A percentile compares a stretch with the other conserved stretches of the same genome.
Conservation (phyloP, 2,888 invertebrate species). For the Salpingus planirostris region DNA sequence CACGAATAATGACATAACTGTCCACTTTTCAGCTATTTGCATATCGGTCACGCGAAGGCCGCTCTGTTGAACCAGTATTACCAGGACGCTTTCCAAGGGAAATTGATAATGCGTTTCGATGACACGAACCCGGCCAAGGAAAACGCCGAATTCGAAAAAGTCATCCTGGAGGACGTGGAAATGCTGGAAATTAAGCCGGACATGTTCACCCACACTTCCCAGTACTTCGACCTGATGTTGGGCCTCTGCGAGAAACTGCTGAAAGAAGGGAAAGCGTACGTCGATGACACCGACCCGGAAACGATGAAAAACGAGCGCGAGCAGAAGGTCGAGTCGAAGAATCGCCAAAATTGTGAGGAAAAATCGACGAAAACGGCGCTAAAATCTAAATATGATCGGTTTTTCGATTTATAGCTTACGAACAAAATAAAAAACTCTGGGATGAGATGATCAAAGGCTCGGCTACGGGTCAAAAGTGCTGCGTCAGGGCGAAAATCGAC, state of each 20-base stretch:
- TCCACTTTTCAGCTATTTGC: conserved; percentile 71
- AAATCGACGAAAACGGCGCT: too few species aligned
- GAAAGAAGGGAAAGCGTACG: conserved; percentile 85
- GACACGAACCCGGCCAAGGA: conserved; percentile 99
- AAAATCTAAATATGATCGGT: background rate
- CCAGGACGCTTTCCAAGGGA: conserved; percentile 83
- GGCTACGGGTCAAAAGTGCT: conserved; percentile 72
- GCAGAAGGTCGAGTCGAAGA: conserved; percentile 73
- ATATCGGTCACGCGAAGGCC: conserved; percentile 99
- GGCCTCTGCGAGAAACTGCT: conserved; percentile 81
- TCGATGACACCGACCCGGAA: conserved; percentile 92
- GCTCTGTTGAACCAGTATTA: conserved; percentile 97
- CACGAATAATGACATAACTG: too few species aligned
- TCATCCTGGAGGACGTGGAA: conserved; percentile 87
- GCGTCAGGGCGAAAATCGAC: conserved; percentile 95
- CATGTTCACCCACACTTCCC: conserved; percentile 88
- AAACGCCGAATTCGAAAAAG: conserved; percentile 93
- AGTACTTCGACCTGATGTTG: conserved; percentile 91
- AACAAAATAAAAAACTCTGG: conserved; percentile 84
- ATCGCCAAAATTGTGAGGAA: conserved; percentile 78
- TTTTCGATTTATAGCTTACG: conserved; percentile 51
- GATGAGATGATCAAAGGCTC: conserved; percentile 88
- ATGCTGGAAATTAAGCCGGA: conserved; percentile 90
- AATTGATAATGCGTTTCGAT: conserved; percentile 96
- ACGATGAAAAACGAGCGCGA: conserved; percentile 93